These are phyloP conservation scores for Sibirionetta formosa DNA, from an alignment of 2,797 vertebrate species.

Conservation along the genomic window DNA sequence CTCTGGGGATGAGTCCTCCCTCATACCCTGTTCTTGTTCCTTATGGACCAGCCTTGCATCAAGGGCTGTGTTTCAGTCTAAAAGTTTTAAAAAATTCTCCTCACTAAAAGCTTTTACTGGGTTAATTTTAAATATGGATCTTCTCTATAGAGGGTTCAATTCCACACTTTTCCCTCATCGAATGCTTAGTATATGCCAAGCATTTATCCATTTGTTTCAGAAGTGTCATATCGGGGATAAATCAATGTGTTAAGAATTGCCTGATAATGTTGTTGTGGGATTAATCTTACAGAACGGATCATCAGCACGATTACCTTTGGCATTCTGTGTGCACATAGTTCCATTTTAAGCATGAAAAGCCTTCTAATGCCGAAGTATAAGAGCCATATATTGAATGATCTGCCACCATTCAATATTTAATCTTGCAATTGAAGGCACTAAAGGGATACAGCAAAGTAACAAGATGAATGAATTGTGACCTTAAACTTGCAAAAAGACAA, in stretches of 20 bases:
- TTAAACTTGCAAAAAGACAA: conserved; percentile 93
- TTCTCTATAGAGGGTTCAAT: conserved; percentile 10
- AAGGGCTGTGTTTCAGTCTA: neutral
- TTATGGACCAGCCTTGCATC: neutral
- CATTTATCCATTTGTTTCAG: conserved; percentile 79
- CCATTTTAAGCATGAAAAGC: conserved; percentile 81
- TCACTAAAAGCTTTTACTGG: conserved; percentile 16
- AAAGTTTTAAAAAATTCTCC: neutral
- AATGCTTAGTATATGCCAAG: conserved; percentile 66
- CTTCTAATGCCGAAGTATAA: conserved; percentile 81
- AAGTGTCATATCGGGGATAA: conserved; percentile 84
- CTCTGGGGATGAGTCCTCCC: neutral
- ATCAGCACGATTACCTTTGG: conserved; percentile 83
- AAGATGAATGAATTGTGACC: conserved; percentile 96
- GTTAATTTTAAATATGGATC: conserved; percentile 72
- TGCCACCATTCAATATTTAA: conserved; percentile 92
- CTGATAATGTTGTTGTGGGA: conserved; percentile 84
- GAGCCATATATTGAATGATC: conserved; percentile 85
- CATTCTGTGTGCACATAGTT: conserved; percentile 75
- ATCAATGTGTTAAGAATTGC: conserved; percentile 83
- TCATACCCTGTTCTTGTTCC: neutral
- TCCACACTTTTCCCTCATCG: conserved; percentile 46
- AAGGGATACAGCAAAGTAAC: conserved; percentile 92
- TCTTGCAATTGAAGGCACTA: conserved; percentile 91
- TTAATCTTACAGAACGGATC: conserved; percentile 85